Evolutionary conservation across 23 tunicate species (phyloP), one percentile per base, ranked within the genome.

Genomic region (Trididemnum nubilum): DNA sequence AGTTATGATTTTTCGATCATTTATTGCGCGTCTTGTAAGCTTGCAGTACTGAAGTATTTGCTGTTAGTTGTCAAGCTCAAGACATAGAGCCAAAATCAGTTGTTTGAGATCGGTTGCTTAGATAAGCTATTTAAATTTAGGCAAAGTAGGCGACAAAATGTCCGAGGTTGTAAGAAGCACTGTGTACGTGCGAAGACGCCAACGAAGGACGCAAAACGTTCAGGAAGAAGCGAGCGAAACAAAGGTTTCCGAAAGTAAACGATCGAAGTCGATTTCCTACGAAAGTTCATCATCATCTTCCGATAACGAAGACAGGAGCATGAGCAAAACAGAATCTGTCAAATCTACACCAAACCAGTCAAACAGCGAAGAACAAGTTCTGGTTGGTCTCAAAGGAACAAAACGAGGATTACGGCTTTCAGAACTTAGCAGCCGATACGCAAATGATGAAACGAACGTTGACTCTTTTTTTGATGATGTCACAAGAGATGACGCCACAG

Each of bases 381-480:
- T 4, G 67, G 4, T 15, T 61, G 21, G 26, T 4, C 4, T 61
- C 25, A 61, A 61, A 61, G 67, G n/a, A n/a, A 12, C 67, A 15
- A n/a, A 26, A 61, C 37, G 74, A 2, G 38, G 74, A 2, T 7
- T 32, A 38, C 31, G 38, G 22, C 38, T 67, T 4, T 3, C 74
- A 32, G 74, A 67, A n/a, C n/a, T 67, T 7, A 67, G 74, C 22
- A 67, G 74, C 33, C 74, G 74, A 3, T 67, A 67, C 74, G 74
- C 74, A 3, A 15, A 67, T 67, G 67, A 61, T 22, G 67, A 22
- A 21, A 15, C 4, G 5, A 33, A 33, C 74, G 38, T 5, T 7
- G 74, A 67, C n/a, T 3, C 7, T 21, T 67, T 67, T 33, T 2
- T 31, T 3, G 22, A 33, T 33, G 38, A 67, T 24, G 69, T 4